Conservation (phyloP, 2,797 vertebrate genomes). For the Anniella stebbinsi region DNA sequence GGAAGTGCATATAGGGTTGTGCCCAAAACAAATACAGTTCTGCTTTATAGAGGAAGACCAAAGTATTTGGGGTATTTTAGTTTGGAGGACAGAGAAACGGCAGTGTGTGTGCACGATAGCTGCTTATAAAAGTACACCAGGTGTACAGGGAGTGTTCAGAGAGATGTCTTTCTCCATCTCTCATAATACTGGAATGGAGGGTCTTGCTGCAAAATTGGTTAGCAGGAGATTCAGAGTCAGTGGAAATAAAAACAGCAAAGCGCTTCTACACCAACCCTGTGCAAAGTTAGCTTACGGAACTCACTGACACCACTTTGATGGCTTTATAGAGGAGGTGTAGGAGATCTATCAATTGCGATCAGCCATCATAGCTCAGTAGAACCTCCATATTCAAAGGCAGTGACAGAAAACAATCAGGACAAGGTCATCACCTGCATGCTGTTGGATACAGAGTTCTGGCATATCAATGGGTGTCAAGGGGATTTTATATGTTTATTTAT, state of each 20-base stretch:
- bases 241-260: too few species aligned
- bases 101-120: too few species aligned
- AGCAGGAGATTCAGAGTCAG: neutral
- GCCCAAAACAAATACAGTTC: too few species aligned
- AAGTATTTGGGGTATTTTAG: neutral
- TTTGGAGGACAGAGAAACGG: neutral
- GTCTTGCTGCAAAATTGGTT: neutral
- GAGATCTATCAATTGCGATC: neutral
- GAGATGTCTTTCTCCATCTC: neutral
- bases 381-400: neutral
- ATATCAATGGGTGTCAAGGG: neutral
- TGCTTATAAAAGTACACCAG: neutral
- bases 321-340: neutral
- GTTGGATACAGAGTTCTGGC: neutral
- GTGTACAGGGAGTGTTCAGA: neutral
- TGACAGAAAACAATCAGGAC: neutral
- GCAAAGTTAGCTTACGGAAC: neutral
- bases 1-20: too few species aligned
- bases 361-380: neutral
- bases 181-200: neutral
- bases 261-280: too few species aligned
- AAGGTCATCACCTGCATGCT: neutral
- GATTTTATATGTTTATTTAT: too few species aligned
- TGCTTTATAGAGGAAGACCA: too few species aligned
- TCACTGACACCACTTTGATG: too few species aligned